Conservation (phyloP, 2,888 invertebrate genomes). For the Heterodera filipjevi region DNA sequence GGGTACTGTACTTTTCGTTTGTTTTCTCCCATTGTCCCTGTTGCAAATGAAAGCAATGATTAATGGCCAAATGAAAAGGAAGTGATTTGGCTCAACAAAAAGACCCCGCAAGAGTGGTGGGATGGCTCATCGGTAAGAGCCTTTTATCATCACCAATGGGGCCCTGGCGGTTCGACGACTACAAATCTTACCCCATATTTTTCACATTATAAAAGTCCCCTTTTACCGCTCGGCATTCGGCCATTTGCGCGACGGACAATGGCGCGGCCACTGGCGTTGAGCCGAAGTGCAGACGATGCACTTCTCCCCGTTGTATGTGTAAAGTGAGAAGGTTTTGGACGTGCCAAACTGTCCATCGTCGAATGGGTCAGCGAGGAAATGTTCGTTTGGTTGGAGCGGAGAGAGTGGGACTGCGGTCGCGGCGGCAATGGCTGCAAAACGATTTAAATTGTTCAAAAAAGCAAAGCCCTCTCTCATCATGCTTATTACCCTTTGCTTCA, state of each 20-base stretch:
- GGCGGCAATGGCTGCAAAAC: not conserved
- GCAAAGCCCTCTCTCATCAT: not conserved
- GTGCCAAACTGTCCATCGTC: not conserved
- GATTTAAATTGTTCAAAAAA: not conserved
- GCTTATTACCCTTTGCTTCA: conserved; percentile 21
- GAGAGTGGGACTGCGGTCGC: not conserved
- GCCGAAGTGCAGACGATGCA: not conserved
- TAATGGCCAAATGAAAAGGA: no score
- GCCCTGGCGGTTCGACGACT: no score
- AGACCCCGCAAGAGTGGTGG: no score
- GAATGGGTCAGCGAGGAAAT: not conserved
- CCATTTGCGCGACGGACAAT: not conserved
- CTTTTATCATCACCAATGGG: no score
- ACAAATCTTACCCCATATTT: not conserved
- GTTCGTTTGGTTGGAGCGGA: not conserved
- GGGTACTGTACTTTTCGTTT: no score
- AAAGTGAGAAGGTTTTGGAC: not conserved
- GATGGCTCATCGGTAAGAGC: no score
- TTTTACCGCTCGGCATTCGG: not conserved
- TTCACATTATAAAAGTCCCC: not conserved
- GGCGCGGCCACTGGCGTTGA: not conserved
- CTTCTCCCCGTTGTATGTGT: not conserved
- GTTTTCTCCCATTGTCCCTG: no score
- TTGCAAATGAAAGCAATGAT: no score
- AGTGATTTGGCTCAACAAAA: no score